These are phyloP conservation scores for Monopterus albus DNA, from an alignment of 2,113 vertebrate species.

Conservation along the genomic window DNA sequence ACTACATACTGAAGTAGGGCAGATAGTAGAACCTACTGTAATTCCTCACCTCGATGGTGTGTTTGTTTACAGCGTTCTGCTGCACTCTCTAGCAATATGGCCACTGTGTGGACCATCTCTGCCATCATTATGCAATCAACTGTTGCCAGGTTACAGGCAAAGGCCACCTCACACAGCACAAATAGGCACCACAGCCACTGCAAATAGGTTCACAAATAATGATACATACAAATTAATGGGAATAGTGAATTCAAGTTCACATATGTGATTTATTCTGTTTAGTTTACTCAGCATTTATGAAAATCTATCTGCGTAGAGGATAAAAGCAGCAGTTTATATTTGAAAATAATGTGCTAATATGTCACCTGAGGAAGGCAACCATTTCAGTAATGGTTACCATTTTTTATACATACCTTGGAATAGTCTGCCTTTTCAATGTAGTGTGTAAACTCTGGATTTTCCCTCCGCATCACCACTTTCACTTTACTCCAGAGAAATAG, in stretches of 20 bases:
- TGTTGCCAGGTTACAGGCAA: conserved; percentile 75
- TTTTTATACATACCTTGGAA: conserved; percentile 74
- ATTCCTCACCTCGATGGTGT: conserved; percentile 19
- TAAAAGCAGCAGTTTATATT: neutral
- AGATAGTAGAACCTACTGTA: neutral
- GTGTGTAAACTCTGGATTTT: conserved; percentile 70
- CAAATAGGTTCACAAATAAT: conserved; percentile 41
- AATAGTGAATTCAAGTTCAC: neutral
- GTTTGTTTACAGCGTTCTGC: conserved; percentile 63
- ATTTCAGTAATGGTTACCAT: neutral
- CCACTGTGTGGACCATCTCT: conserved; percentile 84
- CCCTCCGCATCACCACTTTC: conserved; percentile 80
- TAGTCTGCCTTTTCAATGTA: conserved; percentile 73
- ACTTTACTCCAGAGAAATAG: conserved; percentile 89
- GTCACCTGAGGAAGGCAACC: neutral
- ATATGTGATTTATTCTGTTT: neutral
- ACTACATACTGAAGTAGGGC: neutral
- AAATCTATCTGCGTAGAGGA: neutral
- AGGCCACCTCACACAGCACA: conserved; percentile 86
- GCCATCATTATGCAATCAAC: conserved; percentile 80
- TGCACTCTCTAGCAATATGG: conserved; percentile 82
- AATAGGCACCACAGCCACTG: conserved; percentile 89
- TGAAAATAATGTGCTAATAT: no score
- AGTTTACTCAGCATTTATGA: neutral
- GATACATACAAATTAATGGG: neutral